Percentiles rank a stretch among this genome's conserved stretches.
Conservation (phyloP, 2,797 vertebrate genomes). For the Brotogeris chrysoptera region DNA sequence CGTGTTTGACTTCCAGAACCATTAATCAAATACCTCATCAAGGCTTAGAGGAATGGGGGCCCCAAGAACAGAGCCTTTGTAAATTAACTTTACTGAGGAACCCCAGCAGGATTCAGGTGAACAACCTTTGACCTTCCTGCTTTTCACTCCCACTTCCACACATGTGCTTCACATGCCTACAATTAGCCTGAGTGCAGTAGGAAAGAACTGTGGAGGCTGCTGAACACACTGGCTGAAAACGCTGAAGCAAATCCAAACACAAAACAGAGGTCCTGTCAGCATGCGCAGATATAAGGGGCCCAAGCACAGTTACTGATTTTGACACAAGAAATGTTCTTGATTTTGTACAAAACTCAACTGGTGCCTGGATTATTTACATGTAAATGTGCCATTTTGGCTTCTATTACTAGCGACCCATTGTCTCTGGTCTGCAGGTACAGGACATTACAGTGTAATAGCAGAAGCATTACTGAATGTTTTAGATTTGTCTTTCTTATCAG, state of each 20-base stretch:
- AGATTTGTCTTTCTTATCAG: background rate
- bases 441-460: background rate
- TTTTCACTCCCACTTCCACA: background rate
- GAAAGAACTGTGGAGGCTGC: background rate
- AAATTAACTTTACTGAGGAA: constrained; percentile 44
- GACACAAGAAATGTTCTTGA: accelerated
- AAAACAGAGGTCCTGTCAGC: background rate
- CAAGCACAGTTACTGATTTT: background rate
- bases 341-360: background rate
- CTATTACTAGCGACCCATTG: background rate
- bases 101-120: constrained; percentile 6
- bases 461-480: background rate
- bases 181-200: background rate
- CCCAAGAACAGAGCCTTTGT: background rate
- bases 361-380: background rate
- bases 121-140: constrained; percentile 38
- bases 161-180: constrained; percentile 12
- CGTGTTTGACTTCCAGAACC: background rate
- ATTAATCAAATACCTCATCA: constrained; percentile 57
- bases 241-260: background rate
- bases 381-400: background rate
- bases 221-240: background rate
- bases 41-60: background rate
- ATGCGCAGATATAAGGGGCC: background rate
- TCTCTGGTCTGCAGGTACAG: background rate